Percentiles rank a stretch among this genome's conserved stretches.
Evolutionary conservation across 2,797 vertebrate genomes (phyloP).

Genomic region (Lateolabrax maculatus): DNA sequence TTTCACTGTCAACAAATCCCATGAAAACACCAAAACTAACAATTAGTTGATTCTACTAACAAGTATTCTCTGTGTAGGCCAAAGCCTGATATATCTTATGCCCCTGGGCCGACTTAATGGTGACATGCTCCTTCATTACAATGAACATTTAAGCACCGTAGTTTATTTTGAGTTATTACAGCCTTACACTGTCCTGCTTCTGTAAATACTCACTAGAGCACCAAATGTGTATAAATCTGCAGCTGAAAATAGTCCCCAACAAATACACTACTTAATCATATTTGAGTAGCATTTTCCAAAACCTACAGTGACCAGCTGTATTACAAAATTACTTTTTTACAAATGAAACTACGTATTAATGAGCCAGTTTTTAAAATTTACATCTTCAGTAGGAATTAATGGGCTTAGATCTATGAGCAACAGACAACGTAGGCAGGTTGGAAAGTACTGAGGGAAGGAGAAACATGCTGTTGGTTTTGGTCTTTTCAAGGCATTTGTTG

Average conservation of each 20-base stretch:
- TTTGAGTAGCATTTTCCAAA: not conserved
- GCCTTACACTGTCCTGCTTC: not conserved
- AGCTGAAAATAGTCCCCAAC: not conserved
- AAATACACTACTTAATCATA: not conserved
- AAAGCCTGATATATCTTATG: not conserved
- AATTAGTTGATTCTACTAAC: not conserved
- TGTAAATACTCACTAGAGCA: not conserved
- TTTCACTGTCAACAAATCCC: not conserved
- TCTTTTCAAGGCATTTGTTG: conserved; percentile 1
- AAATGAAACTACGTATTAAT: not conserved
- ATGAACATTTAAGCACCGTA: not conserved
- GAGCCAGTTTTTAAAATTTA: not conserved
- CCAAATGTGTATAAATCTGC: not conserved
- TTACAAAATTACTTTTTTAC: not conserved
- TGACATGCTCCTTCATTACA: not conserved
- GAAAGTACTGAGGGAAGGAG: not conserved
- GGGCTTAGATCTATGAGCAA: not conserved
- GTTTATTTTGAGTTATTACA: conserved; percentile 2
- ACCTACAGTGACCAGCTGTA: not conserved
- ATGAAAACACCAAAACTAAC: not conserved
- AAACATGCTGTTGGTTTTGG: not conserved
- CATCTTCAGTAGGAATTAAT: not conserved
- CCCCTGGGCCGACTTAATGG: not conserved
- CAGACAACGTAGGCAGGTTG: not conserved
- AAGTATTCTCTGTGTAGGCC: not conserved